Evolutionary conservation across 2,888 invertebrate genomes (phyloP).

Genomic region (Barypeithes pellucidus): DNA sequence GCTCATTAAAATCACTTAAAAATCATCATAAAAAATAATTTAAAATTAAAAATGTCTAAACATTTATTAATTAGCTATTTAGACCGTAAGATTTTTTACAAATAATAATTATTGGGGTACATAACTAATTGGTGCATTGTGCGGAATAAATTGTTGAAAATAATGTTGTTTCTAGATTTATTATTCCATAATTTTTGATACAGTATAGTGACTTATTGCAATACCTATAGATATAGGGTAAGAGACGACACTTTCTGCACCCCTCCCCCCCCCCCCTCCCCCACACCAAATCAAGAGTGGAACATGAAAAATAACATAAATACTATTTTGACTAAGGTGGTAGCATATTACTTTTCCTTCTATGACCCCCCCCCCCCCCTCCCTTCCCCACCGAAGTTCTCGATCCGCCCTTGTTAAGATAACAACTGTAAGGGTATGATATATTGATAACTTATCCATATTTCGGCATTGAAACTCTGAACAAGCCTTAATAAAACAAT

Average conservation of each 20-base stretch:
- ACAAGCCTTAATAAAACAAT: neutral
- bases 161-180: neutral
- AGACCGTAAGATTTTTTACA: slow-evolving; percentile 25
- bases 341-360: too few species aligned
- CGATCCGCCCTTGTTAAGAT: too few species aligned
- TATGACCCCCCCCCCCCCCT: too few species aligned
- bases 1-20: slow-evolving; percentile 21
- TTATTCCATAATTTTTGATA: neutral
- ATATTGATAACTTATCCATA: too few species aligned
- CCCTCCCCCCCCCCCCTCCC: too few species aligned
- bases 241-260: too few species aligned
- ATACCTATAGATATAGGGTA: neutral
- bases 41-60: slow-evolving; percentile 7
- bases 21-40: slow-evolving; percentile 9
- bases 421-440: too few species aligned
- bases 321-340: too few species aligned
- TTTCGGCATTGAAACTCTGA: neutral
- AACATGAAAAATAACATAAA: too few species aligned
- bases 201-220: slow-evolving; percentile 5
- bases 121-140: slow-evolving; percentile 18
- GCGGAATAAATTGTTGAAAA: slow-evolving; percentile 2
- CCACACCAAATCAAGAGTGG: too few species aligned
- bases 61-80: slow-evolving; percentile 20
- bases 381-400: too few species aligned
- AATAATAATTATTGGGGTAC: slow-evolving; percentile 24